Percentiles rank a stretch among this genome's conserved stretches.
Evolutionary conservation across 2,113 vertebrate genomes (phyloP).

Genomic region (Chlorocebus sabaeus): DNA sequence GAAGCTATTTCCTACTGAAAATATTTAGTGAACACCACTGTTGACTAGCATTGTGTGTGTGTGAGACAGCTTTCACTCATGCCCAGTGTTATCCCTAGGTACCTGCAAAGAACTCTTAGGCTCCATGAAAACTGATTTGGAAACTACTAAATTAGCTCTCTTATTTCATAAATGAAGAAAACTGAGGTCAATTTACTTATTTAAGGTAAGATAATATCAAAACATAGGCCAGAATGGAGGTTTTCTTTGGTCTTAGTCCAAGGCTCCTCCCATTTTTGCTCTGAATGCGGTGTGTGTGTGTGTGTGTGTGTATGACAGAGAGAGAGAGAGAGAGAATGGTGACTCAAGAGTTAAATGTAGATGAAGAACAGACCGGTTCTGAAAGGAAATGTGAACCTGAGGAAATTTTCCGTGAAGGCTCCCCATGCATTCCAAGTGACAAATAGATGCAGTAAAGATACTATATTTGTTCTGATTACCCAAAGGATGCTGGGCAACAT

Average conservation of each 20-base stretch:
- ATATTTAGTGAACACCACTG: background rate
- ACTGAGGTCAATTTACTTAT: background rate
- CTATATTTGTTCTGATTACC: slow-evolving; percentile 72
- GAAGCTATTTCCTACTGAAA: background rate
- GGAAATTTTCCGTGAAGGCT: slow-evolving; percentile 30
- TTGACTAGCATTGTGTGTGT: background rate
- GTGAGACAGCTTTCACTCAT: background rate
- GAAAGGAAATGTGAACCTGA: slow-evolving; percentile 46
- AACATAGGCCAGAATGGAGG: background rate
- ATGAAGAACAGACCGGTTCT: background rate
- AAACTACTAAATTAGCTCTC: background rate
- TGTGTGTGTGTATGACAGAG: background rate
- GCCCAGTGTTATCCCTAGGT: background rate
- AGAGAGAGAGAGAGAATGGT: background rate
- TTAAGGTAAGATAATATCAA: slow-evolving; percentile 5
- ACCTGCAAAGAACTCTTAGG: background rate
- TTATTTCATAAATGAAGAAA: background rate
- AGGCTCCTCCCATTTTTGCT: background rate
- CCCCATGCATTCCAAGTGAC: slow-evolving; percentile 56
- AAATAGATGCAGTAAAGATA: slow-evolving; percentile 59
- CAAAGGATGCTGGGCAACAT: slow-evolving; percentile 45
- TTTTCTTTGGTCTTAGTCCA: background rate
- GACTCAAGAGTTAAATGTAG: slow-evolving; percentile 50
- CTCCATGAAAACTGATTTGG: background rate
- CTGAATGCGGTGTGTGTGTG: background rate